A percentile compares a stretch with the other conserved stretches of the same genome.
Conservation (phyloP, 2,113 vertebrate genomes). For the Takifugu flavidus region DNA sequence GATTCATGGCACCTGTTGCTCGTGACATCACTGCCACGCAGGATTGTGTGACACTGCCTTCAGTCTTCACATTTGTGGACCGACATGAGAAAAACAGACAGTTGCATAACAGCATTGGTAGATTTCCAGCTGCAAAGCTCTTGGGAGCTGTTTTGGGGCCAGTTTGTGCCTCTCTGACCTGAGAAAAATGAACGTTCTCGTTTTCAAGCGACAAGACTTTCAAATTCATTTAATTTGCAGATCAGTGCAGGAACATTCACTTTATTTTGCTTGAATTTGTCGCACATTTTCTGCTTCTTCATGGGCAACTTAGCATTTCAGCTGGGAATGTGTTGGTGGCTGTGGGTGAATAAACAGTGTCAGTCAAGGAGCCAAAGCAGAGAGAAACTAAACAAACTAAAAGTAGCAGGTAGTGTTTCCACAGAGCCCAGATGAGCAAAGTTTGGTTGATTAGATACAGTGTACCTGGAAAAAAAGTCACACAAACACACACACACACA, state of each 20-base stretch:
- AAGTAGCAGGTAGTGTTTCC: slow-evolving; percentile 63
- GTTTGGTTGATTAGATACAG: slow-evolving; percentile 70
- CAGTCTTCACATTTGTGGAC: slow-evolving; percentile 17
- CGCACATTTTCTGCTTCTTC: no score
- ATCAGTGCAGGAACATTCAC: slow-evolving; percentile 12
- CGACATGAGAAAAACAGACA: slow-evolving; percentile 18
- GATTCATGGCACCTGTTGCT: slow-evolving; percentile 49
- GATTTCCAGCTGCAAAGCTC: slow-evolving; percentile 32
- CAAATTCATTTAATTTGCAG: not conserved
- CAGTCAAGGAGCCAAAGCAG: slow-evolving; percentile 47
- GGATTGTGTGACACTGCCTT: slow-evolving; percentile 29
- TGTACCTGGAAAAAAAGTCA: slow-evolving; percentile 37
- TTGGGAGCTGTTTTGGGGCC: slow-evolving; percentile 11
- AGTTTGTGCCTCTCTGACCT: slow-evolving; percentile 4
- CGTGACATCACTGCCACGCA: slow-evolving; percentile 60
- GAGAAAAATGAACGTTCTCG: not conserved
- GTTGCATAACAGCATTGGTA: slow-evolving; percentile 37
- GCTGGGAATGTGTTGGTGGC: slow-evolving; percentile 53
- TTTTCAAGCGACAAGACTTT: not conserved
- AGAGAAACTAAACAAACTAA: slow-evolving; percentile 63
- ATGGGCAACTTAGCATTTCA: not conserved
- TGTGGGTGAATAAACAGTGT: slow-evolving; percentile 61
- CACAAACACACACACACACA: slow-evolving; percentile 21
- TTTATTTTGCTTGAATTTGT: slow-evolving; percentile 24
- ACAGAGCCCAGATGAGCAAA: slow-evolving; percentile 40